These are phyloP conservation scores for Aphidius gifuensis DNA, from an alignment of 1,140 invertebrate genomes.

Conservation along the genomic window DNA sequence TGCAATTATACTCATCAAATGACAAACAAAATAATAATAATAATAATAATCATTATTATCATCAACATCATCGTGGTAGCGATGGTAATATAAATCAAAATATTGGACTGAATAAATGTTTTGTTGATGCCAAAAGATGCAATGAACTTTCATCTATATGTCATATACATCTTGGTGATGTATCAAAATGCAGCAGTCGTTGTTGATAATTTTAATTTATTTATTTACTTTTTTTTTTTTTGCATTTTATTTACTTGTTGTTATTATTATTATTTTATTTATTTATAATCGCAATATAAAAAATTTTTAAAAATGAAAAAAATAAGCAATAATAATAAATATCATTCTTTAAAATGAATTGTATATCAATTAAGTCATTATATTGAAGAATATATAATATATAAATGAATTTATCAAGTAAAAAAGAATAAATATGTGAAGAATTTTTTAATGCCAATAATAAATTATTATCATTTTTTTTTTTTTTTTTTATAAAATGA, in stretches of 20 bases:
- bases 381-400: too few relatives aligned
- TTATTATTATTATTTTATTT: background rate
- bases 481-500: too few relatives aligned
- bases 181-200: conserved; percentile 61
- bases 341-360: background rate
- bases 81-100: conserved; percentile 58
- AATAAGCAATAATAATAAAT: conserved; percentile 3
- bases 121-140: conserved; percentile 49
- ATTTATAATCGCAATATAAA: background rate
- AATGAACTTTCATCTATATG: conserved; percentile 55
- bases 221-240: background rate
- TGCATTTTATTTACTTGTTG: background rate
- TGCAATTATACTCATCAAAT: conserved; percentile 41
- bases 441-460: too few relatives aligned
- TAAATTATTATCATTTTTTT: too few relatives aligned
- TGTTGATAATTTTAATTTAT: conserved; percentile 51
- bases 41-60: conserved; percentile 39
- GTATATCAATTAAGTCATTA: background rate
- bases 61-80: conserved; percentile 49
- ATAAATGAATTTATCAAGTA: too few relatives aligned
- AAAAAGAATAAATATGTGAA: too few relatives aligned
- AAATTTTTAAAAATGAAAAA: background rate
- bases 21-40: conserved; percentile 49
- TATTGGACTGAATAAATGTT: conserved; percentile 42
- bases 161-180: conserved; percentile 58